phyloP scores from a whole-genome alignment of 2,113 vertebrate genomes.

The Neodon shergylaensis region DNA sequence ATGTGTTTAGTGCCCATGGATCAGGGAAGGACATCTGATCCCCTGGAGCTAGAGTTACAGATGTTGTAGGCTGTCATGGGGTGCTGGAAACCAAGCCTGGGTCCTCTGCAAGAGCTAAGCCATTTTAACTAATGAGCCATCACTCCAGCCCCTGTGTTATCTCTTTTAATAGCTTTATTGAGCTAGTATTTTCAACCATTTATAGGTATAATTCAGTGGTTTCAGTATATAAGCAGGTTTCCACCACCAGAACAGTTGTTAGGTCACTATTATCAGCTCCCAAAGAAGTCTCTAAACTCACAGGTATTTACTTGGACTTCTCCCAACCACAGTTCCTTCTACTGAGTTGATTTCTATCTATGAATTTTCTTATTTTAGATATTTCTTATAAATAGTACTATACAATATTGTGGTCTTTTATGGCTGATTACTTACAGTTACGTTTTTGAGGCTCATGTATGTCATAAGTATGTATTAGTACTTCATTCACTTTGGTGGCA shows the following conservation, averaged over 20 bases:
- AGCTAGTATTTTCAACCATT: not conserved
- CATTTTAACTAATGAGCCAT: not conserved
- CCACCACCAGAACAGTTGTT: not conserved
- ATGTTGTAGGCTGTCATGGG: not conserved
- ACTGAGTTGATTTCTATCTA: not conserved
- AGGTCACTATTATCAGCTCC: not conserved
- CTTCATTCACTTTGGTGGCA: conserved; percentile 1
- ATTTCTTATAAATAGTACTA: not conserved
- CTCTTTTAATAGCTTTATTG: not conserved
- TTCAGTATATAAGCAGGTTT: not conserved
- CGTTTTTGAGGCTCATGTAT: not conserved
- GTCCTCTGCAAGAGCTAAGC: not conserved
- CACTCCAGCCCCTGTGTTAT: too few relatives aligned
- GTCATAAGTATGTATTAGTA: not conserved
- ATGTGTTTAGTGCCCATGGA: not conserved
- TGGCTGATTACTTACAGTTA: not conserved
- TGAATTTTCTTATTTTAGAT: not conserved
- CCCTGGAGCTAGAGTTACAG: not conserved
- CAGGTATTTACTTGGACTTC: not conserved
- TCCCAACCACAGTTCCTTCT: not conserved
- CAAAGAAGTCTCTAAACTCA: not conserved
- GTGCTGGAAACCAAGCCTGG: not conserved
- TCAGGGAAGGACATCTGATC: not conserved
- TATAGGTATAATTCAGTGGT: not conserved
- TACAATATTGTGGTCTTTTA: not conserved